phyloP scores from a whole-genome alignment of 2,113 vertebrate genomes.

The Gallinago jamesoni region DNA sequence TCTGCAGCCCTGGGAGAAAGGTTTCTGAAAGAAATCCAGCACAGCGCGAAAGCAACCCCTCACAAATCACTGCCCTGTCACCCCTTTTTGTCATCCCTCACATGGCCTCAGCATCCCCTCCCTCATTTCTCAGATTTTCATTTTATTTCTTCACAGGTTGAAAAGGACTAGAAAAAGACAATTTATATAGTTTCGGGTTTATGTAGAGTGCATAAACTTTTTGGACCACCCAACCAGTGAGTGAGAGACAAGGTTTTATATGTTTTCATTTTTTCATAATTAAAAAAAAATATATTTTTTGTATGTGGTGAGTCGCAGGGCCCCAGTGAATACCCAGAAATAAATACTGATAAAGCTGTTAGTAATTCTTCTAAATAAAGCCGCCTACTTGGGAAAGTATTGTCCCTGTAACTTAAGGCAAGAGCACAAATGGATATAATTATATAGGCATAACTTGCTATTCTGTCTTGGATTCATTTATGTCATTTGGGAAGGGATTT shows the following conservation, averaged over 20 bases:
- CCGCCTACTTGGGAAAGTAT: neutral
- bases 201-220: neutral
- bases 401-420: slow-evolving; percentile 14
- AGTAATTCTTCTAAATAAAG: slow-evolving; percentile 39
- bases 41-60: neutral
- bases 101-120: neutral
- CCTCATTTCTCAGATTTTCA: neutral
- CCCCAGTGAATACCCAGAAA: neutral
- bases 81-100: neutral
- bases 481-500: neutral
- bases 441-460: slow-evolving; percentile 1
- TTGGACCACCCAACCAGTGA: neutral
- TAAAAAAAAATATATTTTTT: neutral
- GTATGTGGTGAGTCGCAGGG: neutral
- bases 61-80: neutral
- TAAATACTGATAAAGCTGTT: neutral
- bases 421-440: neutral
- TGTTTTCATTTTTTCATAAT: neutral
- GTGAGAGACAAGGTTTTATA: neutral
- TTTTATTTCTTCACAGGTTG: neutral
- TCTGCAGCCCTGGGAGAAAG: neutral
- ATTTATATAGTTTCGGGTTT: neutral
- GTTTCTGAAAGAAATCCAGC: neutral
- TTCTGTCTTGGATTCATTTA: neutral
- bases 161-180: neutral